A percentile compares a stretch with the other conserved stretches of the same genome.
Conservation (phyloP, 2,888 invertebrate genomes). For the Phyto melanocephala region DNA sequence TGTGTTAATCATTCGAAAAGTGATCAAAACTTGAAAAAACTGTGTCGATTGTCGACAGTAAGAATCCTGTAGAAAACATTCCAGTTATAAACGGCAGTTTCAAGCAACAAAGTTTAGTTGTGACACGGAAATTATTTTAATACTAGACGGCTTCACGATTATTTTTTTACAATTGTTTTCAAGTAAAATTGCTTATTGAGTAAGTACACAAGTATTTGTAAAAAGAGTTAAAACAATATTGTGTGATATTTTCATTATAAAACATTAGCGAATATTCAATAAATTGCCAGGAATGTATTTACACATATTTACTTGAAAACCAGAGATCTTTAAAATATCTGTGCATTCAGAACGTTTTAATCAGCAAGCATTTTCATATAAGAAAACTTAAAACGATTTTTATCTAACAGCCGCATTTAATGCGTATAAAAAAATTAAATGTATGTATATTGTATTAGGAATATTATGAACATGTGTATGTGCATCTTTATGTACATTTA, state of each 20-base stretch:
- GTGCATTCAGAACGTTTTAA: not conserved
- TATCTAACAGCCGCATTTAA: slow-evolving; percentile 1
- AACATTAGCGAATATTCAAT: not conserved
- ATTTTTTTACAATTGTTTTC: too few relatives aligned
- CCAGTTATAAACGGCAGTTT: too few relatives aligned
- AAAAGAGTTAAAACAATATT: too few relatives aligned
- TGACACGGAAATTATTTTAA: too few relatives aligned
- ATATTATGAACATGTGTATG: not conserved
- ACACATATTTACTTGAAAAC: not conserved
- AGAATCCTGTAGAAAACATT: too few relatives aligned
- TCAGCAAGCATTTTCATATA: not conserved
- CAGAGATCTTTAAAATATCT: not conserved
- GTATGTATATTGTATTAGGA: not conserved
- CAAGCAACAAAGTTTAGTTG: too few relatives aligned
- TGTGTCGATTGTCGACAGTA: too few relatives aligned
- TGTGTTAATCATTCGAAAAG: too few relatives aligned
- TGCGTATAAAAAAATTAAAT: not conserved
- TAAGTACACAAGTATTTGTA: too few relatives aligned
- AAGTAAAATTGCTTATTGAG: too few relatives aligned
- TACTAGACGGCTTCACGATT: too few relatives aligned
- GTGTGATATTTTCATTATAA: not conserved
- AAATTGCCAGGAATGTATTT: not conserved
- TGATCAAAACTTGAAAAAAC: too few relatives aligned
- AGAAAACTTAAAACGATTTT: not conserved
- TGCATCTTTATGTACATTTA: not conserved